Percentiles rank a stretch among this genome's conserved stretches.
These are phyloP conservation scores for Rotaria magnacalcarata DNA, from an alignment of 2,888 invertebrate genomes.

Conservation along the genomic window DNA sequence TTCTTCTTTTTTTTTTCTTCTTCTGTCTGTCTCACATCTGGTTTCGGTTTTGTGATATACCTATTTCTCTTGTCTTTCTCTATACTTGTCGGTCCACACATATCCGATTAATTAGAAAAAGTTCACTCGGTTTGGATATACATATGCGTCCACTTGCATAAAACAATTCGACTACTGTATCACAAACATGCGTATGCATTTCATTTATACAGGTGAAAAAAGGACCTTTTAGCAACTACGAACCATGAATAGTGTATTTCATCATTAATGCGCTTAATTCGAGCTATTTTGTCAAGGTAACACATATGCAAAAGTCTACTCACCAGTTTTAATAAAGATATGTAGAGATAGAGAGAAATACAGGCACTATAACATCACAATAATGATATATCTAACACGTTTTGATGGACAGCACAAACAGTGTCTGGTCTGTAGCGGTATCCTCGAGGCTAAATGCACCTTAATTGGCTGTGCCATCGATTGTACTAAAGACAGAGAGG, in stretches of 20 bases:
- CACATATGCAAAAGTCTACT: not conserved
- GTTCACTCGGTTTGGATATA: not conserved
- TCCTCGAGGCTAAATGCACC: conserved; percentile 31
- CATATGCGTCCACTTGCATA: not conserved
- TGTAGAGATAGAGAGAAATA: not conserved
- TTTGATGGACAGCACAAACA: conserved; percentile 31
- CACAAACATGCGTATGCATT: not conserved
- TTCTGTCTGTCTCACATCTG: conserved; percentile 25
- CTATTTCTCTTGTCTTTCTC: not conserved
- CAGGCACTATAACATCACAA: not conserved
- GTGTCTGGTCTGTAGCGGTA: conserved; percentile 31
- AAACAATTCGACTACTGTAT: conserved; percentile 1
- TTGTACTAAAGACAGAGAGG: not conserved
- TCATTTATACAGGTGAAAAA: not conserved
- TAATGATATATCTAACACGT: conserved; percentile 26
- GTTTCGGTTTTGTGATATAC: conserved; percentile 22
- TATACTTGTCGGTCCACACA: not conserved
- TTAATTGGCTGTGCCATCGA: conserved; percentile 16
- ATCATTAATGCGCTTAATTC: not conserved
- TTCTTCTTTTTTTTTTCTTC: not conserved
- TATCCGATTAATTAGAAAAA: conserved; percentile 29
- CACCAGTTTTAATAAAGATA: not conserved
- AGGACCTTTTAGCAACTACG: not conserved
- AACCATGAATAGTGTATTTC: not conserved
- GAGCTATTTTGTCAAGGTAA: conserved; percentile 7